These are phyloP conservation scores for Apotomis betuletana DNA, from an alignment of 2,888 invertebrate genomes.

Conservation along the genomic window DNA sequence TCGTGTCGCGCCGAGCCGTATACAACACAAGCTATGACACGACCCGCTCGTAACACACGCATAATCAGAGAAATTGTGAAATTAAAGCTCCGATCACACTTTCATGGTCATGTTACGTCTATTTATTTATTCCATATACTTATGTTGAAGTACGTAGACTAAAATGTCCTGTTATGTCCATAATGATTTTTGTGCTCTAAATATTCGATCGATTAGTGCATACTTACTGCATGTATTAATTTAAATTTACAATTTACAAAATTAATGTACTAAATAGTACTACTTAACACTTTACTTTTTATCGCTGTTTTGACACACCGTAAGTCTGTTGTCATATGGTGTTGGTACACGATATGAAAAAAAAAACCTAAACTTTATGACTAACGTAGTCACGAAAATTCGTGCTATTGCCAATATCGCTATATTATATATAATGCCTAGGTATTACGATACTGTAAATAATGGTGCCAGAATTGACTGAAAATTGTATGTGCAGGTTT, in stretches of 20 bases:
- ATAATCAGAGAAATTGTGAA: neutral
- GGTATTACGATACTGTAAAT: neutral
- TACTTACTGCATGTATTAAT: too few species aligned
- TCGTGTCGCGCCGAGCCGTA: constrained; percentile 11
- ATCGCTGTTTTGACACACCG: neutral
- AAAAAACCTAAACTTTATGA: constrained; percentile 9
- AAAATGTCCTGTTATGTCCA: neutral
- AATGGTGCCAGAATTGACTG: neutral
- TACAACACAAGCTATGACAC: constrained; percentile 18
- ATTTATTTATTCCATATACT: neutral
- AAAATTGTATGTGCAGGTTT: too few species aligned
- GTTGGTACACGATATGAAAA: neutral
- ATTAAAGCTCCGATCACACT: neutral
- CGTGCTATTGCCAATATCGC: constrained; percentile 3
- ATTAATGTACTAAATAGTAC: too few species aligned
- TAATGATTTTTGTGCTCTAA: neutral
- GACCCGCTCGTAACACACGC: neutral
- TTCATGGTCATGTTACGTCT: neutral
- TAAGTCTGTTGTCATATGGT: neutral
- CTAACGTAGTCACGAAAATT: constrained; percentile 12
- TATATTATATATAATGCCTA: neutral
- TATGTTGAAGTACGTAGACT: neutral
- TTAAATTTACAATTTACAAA: too few species aligned
- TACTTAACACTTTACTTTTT: neutral
- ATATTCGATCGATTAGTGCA: too few species aligned